phyloP scores from a whole-genome alignment of 2,888 invertebrate species.

The Dynastes hyllus region DNA sequence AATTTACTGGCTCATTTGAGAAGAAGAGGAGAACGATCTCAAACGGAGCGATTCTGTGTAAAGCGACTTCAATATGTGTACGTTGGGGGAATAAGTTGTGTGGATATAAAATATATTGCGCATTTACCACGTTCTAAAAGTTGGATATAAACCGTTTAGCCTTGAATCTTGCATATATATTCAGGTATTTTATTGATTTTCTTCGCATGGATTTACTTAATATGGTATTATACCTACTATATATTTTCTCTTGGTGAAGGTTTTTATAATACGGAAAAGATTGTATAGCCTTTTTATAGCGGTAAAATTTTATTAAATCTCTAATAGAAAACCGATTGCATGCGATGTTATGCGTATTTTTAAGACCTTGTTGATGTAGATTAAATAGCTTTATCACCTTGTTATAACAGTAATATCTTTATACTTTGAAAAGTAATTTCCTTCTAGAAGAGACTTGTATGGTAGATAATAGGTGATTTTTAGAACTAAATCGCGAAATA shows the following conservation, averaged over 20 bases:
- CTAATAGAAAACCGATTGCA: too few species aligned
- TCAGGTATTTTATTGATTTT: constrained; percentile 10
- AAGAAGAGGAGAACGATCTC: not conserved
- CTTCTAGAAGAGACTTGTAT: too few species aligned
- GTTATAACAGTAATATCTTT: too few species aligned
- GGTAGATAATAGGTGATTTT: too few species aligned
- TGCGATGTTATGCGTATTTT: too few species aligned
- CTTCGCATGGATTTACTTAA: not conserved
- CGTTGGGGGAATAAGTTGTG: not conserved
- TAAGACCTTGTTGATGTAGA: too few species aligned
- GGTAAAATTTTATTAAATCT: too few species aligned
- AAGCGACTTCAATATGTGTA: not conserved
- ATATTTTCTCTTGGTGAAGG: not conserved
- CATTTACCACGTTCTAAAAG: not conserved
- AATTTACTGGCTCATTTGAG: constrained; percentile 26
- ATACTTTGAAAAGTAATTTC: too few species aligned
- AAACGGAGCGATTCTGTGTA: not conserved
- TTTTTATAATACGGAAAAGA: too few species aligned
- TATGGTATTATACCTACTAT: not conserved
- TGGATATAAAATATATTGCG: not conserved
- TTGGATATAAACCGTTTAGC: not conserved
- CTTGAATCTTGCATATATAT: constrained; percentile 5
- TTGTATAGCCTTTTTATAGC: too few species aligned
- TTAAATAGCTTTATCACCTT: too few species aligned
- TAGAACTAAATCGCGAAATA: too few species aligned